A percentile compares a stretch with the other conserved stretches of the same genome.
Evolutionary conservation across 2,113 vertebrate species (phyloP).

Genomic region (Platycercus adscitus): DNA sequence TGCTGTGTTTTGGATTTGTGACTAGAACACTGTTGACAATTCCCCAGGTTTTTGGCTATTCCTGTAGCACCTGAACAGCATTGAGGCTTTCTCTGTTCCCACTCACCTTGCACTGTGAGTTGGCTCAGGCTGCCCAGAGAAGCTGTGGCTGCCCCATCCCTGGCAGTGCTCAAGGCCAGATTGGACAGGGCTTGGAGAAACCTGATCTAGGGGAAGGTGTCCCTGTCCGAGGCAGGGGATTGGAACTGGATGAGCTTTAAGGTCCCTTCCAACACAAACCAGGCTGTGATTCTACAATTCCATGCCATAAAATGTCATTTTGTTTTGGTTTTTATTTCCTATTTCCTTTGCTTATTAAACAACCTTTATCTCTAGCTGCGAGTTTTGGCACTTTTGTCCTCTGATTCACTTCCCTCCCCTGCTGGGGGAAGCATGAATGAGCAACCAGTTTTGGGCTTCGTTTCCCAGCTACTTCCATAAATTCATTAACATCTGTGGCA

Average conservation of each 20-base stretch:
- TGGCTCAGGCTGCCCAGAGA: neutral
- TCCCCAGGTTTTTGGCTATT: neutral
- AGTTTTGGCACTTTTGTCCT: neutral
- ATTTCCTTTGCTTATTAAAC: neutral
- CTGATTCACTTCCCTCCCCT: neutral
- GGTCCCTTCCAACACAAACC: neutral
- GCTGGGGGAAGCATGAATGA: accelerated
- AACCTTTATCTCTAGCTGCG: neutral
- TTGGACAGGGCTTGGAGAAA: neutral
- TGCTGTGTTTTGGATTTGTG: neutral
- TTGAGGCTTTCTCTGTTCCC: neutral
- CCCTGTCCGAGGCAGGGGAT: neutral
- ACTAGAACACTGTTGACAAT: neutral
- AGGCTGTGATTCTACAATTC: neutral
- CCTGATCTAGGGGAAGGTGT: neutral
- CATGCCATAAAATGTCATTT: neutral
- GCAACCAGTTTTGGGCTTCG: neutral
- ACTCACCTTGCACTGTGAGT: neutral
- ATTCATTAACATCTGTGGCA: neutral
- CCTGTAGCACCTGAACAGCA: neutral
- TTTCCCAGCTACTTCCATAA: neutral
- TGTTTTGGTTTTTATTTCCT: neutral
- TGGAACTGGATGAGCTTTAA: neutral
- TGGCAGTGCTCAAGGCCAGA: neutral
- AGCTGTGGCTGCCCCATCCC: neutral